phyloP scores from a whole-genome alignment of 2,113 vertebrate genomes.

The Actenoides lindsayi region DNA sequence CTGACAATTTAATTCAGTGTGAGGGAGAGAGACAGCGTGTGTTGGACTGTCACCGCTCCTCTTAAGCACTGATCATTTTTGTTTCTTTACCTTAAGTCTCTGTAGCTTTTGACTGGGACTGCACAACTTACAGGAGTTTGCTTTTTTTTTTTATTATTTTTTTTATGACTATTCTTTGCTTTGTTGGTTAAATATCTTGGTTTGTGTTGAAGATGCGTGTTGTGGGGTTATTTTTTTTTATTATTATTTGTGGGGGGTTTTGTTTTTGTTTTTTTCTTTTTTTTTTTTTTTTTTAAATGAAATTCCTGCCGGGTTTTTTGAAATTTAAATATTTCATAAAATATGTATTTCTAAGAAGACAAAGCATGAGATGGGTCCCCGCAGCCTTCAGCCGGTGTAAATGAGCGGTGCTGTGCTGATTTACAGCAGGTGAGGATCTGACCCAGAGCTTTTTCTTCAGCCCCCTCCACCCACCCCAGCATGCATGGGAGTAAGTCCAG shows the following conservation, averaged over 20 bases:
- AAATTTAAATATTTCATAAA: conserved; percentile 71
- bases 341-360: conserved; percentile 62
- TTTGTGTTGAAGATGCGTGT: background rate
- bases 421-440: conserved; percentile 32
- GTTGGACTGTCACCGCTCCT: background rate
- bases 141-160: too few relatives aligned
- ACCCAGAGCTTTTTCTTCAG: conserved; percentile 25
- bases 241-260: background rate
- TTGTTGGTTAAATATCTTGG: background rate
- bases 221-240: background rate
- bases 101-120: background rate
- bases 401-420: background rate
- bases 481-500: conserved; percentile 42
- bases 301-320: conserved; percentile 62
- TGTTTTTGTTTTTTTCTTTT: background rate
- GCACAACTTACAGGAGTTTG: background rate
- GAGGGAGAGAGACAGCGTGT: conserved; percentile 34
- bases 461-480: conserved; percentile 45
- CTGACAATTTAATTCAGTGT: conserved; percentile 86
- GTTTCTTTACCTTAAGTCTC: background rate
- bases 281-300: conserved; percentile 13
- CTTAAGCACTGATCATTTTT: background rate
- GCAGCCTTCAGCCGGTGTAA: conserved; percentile 51
- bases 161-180: background rate
- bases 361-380: conserved; percentile 29